Evolutionary conservation across 92 coral and sea anemone species (phyloP), one percentile per base, ranked within the genome.

Genomic region (Phenganax stokvisi): DNA sequence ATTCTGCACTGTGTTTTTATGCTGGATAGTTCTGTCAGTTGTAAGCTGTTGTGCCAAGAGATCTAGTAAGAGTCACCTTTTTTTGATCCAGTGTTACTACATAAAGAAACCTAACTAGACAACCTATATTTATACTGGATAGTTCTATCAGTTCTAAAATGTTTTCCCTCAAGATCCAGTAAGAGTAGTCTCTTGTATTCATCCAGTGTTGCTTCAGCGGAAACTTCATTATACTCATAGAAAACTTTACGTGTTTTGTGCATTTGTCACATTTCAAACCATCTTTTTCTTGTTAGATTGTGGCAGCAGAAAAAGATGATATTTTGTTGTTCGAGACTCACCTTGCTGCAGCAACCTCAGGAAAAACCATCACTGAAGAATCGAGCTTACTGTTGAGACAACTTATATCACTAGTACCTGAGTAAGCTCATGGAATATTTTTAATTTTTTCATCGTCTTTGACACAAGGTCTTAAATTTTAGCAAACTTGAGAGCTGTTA

Each of bases 261-360:
- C 47, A 37, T 5, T 37, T 5, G 47, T 37, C 47, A 52, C 7
- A 30, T n/a, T 55, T 51, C 25, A 27, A 59, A 52, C 44, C 57
- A 17, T 13, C 16, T 16, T 77, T 51, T 63, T 4, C 10, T 56
- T 55, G 30, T 44, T 56, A 94, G 98, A 75, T 94, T 60, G 97
- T 89, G 3, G 97, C 92, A 72, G 89, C 91, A 10, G 98, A 93
- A 81, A 93, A 93, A 84, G 98, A 93, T 54, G 97, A 93, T 37
- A 93, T 93, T 70, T 83, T 94, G 44, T 83, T 89, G 79, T 94
- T 94, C 87, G 98, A 94, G 83, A 87, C 94, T 0, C 98, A 94
- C 87, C 91, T 94, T 63, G 98, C 97, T 1, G 98, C 98, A 56
- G 98, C 98, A 66, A 94, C 98, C 0, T 88, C 97, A 31, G 96